Conservation (phyloP, 1,140 invertebrate species). For the Brachionus sp. region DNA sequence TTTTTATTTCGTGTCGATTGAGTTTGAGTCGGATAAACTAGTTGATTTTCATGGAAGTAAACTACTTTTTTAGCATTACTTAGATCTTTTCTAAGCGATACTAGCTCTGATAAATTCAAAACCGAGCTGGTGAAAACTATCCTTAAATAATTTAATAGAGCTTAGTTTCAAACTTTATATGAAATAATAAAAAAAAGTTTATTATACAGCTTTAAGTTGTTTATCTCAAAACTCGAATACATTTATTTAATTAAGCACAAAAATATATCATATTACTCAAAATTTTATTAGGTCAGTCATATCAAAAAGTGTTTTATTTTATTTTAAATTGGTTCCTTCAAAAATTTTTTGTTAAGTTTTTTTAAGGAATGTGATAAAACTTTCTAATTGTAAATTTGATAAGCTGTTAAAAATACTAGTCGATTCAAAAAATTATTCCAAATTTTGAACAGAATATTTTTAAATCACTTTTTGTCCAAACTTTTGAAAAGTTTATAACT, state of each 20-base stretch:
- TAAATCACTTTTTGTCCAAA: too few species aligned
- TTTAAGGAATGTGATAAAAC: too few species aligned
- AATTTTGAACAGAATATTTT: too few species aligned
- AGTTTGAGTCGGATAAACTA: constrained; percentile 69
- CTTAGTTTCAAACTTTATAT: constrained; percentile 46
- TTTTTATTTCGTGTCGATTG: constrained; percentile 46
- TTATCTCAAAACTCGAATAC: neutral
- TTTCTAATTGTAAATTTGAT: too few species aligned
- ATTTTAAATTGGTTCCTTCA: neutral
- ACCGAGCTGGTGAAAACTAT: constrained; percentile 71
- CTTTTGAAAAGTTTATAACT: too few species aligned
- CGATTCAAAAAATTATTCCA: too few species aligned
- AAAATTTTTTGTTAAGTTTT: neutral
- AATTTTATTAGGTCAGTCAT: neutral
- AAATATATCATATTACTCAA: neutral
- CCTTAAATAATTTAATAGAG: constrained; percentile 50
- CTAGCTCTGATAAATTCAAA: constrained; percentile 68
- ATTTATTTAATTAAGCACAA: neutral
- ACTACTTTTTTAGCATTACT: constrained; percentile 65
- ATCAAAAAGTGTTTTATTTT: neutral
- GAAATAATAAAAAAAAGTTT: neutral
- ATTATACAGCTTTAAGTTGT: neutral
- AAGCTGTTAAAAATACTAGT: too few species aligned
- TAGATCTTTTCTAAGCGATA: constrained; percentile 68
- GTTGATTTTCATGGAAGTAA: constrained; percentile 77